Base-by-base conservation (phyloP, 2,797 vertebrate species). In the Anguilla megastoma region DNA sequence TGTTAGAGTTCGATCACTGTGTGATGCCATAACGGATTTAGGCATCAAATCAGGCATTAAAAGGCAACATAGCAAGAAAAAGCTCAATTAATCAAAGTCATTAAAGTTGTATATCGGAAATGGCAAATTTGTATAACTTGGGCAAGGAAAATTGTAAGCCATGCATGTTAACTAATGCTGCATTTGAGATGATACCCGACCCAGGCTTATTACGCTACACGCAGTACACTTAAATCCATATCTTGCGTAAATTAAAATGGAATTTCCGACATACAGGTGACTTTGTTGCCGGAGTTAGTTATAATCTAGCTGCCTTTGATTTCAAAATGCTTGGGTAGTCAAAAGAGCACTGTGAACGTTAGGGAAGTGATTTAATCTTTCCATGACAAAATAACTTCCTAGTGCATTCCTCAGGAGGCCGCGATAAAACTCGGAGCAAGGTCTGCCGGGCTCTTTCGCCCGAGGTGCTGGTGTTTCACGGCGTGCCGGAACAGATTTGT, bases 301-400 rank as follows among this genome's bases (percentile, higher is more conserved):
- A 7, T n/a, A 24, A 80, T n/a, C 45, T 5, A 21, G 4, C 76
- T 80, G 76, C 76, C 41, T 41, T 41, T 80, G 76, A 80, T 80
- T 80, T 80, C 2, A 41, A 80, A 80, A 80, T n/a, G 41, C 76
- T n/a, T 41, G 24, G 41, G 76, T 24, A 30, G 27, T 80, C 5
- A 21, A 85, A 84, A 86, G 54, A 88, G 74, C 87, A 63, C 87
- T 21, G 71, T 88, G 54, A 71, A 79, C 45, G 58, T 88, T 48
- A 69, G 86, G 60, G 86, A 86, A 90, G 88, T 93, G 91, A 94
- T 90, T 89, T 90, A 87, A 92, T 92, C 88, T 92, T 91, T 94
- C 91, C 86, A n/a, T 90, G 87, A 93, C 87, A n/a, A 24, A 82
- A 90, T 86, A 90, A 48, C 89, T 90, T 91, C 89, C 89, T 90